phyloP scores from a whole-genome alignment of 2,888 invertebrate species.

The Dichetophora obliterata region DNA sequence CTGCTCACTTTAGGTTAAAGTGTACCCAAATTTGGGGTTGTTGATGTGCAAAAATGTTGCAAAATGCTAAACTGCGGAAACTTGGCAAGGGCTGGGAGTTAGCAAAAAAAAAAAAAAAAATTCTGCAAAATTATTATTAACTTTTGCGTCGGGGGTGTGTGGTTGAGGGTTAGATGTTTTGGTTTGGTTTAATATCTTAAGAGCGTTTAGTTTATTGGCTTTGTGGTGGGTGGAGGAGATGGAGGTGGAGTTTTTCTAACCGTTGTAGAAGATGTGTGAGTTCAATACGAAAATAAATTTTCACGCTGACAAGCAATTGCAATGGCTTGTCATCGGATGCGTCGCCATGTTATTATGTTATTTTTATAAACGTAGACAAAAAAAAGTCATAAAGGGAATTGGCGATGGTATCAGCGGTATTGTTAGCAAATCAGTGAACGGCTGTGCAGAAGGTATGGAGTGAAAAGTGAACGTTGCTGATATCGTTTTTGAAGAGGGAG shows the following conservation, averaged over 20 bases:
- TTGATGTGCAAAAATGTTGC: constrained; percentile 55
- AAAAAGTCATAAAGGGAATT: constrained; percentile 65
- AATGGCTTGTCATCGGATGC: constrained; percentile 54
- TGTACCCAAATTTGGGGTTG: constrained; percentile 57
- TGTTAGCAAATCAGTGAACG: constrained; percentile 53
- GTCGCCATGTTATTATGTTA: constrained; percentile 47
- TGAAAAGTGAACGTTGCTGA: constrained; percentile 9
- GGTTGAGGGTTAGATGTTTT: constrained; percentile 35
- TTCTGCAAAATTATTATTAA: constrained; percentile 36
- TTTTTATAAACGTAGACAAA: constrained; percentile 21
- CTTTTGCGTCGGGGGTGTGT: background rate
- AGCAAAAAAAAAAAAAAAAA: constrained; percentile 36
- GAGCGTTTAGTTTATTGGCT: constrained; percentile 65
- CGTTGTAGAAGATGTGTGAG: constrained; percentile 50
- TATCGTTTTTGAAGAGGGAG: constrained; percentile 33
- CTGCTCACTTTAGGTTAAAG: constrained; percentile 9
- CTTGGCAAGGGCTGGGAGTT: background rate
- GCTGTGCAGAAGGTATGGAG: background rate
- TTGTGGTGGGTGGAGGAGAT: constrained; percentile 42
- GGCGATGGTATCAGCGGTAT: constrained; percentile 57
- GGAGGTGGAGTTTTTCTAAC: constrained; percentile 23
- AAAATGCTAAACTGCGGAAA: constrained; percentile 38
- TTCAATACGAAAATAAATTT: constrained; percentile 60
- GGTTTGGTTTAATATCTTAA: constrained; percentile 51
- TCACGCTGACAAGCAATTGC: constrained; percentile 54